Percentiles rank a stretch among this genome's conserved stretches.
These are phyloP conservation scores for Heliconius himera DNA, from an alignment of 1,140 invertebrate species.

Conservation along the genomic window DNA sequence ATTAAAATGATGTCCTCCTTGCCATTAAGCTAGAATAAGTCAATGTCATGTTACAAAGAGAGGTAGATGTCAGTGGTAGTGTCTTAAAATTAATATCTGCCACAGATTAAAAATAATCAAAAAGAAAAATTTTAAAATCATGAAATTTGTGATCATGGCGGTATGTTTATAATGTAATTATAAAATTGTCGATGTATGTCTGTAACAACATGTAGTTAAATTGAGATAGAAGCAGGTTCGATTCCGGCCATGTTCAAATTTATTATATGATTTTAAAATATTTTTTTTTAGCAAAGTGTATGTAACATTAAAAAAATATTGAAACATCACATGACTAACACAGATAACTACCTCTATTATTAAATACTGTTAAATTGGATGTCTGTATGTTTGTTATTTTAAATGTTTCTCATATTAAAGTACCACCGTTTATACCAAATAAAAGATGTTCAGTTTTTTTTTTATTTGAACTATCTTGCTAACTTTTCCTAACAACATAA, in stretches of 20 bases:
- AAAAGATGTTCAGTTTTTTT: constrained; percentile 8
- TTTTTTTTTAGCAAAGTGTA: background rate
- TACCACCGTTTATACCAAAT: constrained; percentile 32
- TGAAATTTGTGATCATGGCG: background rate
- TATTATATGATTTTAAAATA: background rate
- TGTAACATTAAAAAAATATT: background rate
- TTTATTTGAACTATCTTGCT: background rate
- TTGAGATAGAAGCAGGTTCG: too few relatives aligned
- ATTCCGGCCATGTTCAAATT: background rate
- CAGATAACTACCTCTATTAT: constrained; percentile 47
- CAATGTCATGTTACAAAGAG: constrained; percentile 34
- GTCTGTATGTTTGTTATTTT: constrained; percentile 38
- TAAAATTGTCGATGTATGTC: too few relatives aligned
- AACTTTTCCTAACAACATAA: too few relatives aligned
- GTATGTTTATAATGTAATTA: too few relatives aligned
- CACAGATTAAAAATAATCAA: background rate
- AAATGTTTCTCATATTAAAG: background rate
- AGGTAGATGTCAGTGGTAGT: constrained; percentile 32
- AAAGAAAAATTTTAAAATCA: background rate
- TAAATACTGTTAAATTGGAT: constrained; percentile 34
- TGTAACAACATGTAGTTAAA: too few relatives aligned
- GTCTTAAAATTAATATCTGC: background rate
- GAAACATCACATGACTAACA: constrained; percentile 37
- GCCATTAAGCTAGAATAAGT: constrained; percentile 32
- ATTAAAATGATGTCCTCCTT: constrained; percentile 24